Evolutionary conservation across 2,888 invertebrate species (phyloP).

Genomic region (Pristionchus arcanus): DNA sequence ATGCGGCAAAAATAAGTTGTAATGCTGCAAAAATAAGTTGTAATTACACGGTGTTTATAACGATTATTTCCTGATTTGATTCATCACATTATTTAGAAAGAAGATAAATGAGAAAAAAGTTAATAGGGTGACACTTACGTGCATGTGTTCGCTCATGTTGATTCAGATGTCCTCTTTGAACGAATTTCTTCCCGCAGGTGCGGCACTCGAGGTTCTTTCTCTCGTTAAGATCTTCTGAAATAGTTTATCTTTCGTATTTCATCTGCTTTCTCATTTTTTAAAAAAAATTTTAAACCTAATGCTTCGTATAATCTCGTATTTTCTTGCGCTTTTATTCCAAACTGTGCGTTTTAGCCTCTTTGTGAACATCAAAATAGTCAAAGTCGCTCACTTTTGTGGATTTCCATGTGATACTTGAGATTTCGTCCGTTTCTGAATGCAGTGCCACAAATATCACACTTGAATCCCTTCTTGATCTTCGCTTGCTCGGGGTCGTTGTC

Average conservation of each 20-base stretch:
- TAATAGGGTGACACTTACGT: not conserved
- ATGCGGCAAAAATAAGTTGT: no score
- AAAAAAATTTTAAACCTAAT: no score
- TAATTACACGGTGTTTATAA: no score
- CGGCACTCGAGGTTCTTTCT: not conserved
- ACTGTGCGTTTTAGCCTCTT: no score
- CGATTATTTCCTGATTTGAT: no score
- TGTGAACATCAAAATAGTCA: not conserved
- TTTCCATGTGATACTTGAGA: not conserved
- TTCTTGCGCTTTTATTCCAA: no score
- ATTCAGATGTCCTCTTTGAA: not conserved
- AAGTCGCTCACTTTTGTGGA: not conserved
- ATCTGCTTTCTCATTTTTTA: no score
- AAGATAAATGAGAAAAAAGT: no score
- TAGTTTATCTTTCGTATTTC: no score
- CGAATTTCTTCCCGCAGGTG: not conserved
- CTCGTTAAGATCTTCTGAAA: not conserved
- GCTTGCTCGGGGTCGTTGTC: constrained; percentile 7
- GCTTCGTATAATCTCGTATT: no score
- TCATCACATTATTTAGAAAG: no score
- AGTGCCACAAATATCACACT: not conserved
- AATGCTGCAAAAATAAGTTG: no score
- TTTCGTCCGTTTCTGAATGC: not conserved
- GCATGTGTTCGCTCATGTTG: not conserved
- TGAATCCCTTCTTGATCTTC: not conserved